Conservation (phyloP, 2,888 invertebrate species). For the Ditula angustiorana region DNA sequence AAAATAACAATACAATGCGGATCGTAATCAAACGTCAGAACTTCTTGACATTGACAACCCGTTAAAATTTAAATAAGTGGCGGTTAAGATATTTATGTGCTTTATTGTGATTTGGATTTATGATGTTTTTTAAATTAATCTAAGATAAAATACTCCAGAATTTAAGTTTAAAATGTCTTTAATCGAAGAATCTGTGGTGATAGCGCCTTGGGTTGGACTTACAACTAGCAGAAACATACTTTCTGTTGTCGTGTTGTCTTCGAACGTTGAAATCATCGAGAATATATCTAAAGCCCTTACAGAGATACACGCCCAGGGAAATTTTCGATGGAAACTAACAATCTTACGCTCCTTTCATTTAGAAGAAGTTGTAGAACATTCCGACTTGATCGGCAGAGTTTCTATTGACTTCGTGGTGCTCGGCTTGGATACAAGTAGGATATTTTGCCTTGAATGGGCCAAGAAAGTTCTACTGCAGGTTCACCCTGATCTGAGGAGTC, state of each 20-base stretch:
- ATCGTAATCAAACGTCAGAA: neutral
- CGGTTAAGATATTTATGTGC: neutral
- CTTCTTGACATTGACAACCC: neutral
- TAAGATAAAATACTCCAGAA: neutral
- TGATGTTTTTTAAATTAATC: neutral
- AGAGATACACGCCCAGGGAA: constrained; percentile 66
- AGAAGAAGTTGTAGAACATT: constrained; percentile 66
- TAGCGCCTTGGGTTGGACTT: constrained; percentile 76
- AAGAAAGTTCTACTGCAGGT: constrained; percentile 67
- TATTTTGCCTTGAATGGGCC: constrained; percentile 76
- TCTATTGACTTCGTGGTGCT: constrained; percentile 75
- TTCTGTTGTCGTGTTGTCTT: constrained; percentile 70
- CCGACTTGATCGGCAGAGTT: constrained; percentile 66
- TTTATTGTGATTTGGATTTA: neutral
- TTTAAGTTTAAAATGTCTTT: constrained; percentile 57
- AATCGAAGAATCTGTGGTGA: constrained; percentile 60
- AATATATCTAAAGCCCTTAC: constrained; percentile 67
- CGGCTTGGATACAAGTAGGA: constrained; percentile 70
- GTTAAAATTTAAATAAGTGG: constrained; percentile 8
- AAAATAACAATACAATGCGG: no score
- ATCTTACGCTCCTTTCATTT: constrained; percentile 66
- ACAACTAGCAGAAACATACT: constrained; percentile 68
- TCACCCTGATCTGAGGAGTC: constrained; percentile 70
- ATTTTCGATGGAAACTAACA: constrained; percentile 70
- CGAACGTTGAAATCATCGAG: constrained; percentile 68